Evolutionary conservation across 2,888 invertebrate species (phyloP).

Genomic region (Andrena camellia): DNA sequence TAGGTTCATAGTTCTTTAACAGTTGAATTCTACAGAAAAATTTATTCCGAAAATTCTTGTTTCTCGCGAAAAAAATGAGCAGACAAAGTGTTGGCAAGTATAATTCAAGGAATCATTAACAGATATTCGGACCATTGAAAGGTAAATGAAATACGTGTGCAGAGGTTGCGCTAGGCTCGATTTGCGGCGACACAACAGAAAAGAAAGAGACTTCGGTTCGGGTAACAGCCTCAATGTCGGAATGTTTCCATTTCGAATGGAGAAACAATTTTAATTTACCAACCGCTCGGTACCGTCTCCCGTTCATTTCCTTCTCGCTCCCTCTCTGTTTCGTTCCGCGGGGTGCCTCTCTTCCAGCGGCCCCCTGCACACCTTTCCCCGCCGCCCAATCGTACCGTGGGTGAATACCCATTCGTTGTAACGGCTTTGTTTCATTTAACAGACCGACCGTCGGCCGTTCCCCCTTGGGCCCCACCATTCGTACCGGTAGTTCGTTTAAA

Average conservation of each 20-base stretch:
- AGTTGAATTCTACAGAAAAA: too few species aligned
- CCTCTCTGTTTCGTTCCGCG: slow-evolving; percentile 33
- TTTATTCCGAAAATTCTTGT: too few species aligned
- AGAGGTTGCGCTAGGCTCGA: slow-evolving; percentile 6
- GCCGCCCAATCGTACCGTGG: slow-evolving; percentile 59
- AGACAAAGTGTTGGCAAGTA: too few species aligned
- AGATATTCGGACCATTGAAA: slow-evolving; percentile 6
- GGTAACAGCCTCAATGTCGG: slow-evolving; percentile 57
- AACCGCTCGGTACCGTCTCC: slow-evolving; percentile 66
- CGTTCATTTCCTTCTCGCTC: slow-evolving; percentile 28
- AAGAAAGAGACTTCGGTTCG: slow-evolving; percentile 45
- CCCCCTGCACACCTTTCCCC: slow-evolving; percentile 11
- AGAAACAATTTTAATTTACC: slow-evolving; percentile 81
- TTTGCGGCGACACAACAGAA: slow-evolving; percentile 46
- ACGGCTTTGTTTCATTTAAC: slow-evolving; percentile 83
- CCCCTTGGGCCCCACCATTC: slow-evolving; percentile 69
- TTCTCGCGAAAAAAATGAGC: too few species aligned
- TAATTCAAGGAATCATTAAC: slow-evolving; percentile 7
- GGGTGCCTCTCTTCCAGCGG: slow-evolving; percentile 15
- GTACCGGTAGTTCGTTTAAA: slow-evolving; percentile 78
- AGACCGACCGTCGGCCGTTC: slow-evolving; percentile 76
- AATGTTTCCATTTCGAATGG: slow-evolving; percentile 78
- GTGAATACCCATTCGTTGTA: slow-evolving; percentile 81
- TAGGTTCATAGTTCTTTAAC: too few species aligned
- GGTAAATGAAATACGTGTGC: not conserved